Conservation (phyloP, 2,113 vertebrate species). For the Xiphorhynchus elegans region DNA sequence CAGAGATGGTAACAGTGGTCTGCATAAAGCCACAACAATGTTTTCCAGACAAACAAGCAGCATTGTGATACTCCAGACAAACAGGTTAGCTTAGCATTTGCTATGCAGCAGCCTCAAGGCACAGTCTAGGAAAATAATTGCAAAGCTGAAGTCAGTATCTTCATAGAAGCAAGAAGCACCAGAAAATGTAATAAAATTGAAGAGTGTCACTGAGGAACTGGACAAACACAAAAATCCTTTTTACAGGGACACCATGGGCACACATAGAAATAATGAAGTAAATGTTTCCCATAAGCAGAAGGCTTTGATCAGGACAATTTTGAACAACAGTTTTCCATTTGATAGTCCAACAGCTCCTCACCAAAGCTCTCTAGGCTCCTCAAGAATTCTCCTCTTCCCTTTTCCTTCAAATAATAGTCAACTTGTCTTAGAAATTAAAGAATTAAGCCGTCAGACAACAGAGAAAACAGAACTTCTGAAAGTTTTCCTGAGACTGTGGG, state of each 20-base stretch:
- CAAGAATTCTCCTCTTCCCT: background rate
- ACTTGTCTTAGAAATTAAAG: background rate
- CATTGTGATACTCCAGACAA: background rate
- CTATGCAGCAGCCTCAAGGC: background rate
- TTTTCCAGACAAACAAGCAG: background rate
- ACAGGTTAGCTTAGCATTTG: background rate
- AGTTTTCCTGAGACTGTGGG: background rate
- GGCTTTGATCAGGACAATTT: background rate
- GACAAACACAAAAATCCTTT: background rate
- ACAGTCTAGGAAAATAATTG: background rate
- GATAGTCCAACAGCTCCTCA: background rate
- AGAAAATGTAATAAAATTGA: background rate
- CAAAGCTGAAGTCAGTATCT: background rate
- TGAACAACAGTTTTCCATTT: background rate
- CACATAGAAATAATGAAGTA: background rate
- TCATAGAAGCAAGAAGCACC: background rate
- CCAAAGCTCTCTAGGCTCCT: background rate
- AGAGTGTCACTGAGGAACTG: background rate
- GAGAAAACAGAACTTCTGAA: background rate
- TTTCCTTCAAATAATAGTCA: background rate
- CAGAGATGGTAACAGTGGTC: background rate
- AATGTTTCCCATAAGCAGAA: background rate
- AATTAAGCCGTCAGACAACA: background rate
- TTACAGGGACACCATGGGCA: background rate
- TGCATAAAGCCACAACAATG: background rate